Conservation (phyloP, 2,797 vertebrate genomes). For the Epinephelus malabaricus region DNA sequence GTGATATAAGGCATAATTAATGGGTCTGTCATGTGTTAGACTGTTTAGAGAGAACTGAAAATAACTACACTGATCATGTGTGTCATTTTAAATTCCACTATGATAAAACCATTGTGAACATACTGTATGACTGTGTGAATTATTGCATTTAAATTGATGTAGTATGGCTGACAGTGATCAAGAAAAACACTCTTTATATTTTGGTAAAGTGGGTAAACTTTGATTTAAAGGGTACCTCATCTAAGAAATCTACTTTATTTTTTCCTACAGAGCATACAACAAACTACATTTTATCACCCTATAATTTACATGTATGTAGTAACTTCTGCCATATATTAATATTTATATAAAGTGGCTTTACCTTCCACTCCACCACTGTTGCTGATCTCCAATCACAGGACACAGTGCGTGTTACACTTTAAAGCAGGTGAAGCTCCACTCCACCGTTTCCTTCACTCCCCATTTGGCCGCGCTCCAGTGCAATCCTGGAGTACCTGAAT, state of each 20-base stretch:
- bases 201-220: background rate
- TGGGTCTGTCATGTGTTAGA: background rate
- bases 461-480: constrained; percentile 75
- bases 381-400: background rate
- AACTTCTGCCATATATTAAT: background rate
- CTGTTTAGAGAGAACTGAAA: background rate
- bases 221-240: background rate
- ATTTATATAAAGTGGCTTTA: background rate
- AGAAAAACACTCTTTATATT: background rate
- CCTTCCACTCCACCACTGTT: background rate
- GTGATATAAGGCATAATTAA: background rate
- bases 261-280: background rate
- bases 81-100: background rate
- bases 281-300: background rate
- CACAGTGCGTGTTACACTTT: background rate
- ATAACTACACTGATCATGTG: background rate
- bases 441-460: constrained; percentile 69
- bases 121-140: background rate
- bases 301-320: background rate
- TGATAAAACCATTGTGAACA: background rate
- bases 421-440: constrained; percentile 61
- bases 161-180: background rate
- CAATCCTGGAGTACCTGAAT: constrained; percentile 84
- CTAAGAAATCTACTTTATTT: background rate
- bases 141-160: background rate